Evolutionary conservation across 2,113 vertebrate species (phyloP).

Genomic region (Megatriorchis doriae): DNA sequence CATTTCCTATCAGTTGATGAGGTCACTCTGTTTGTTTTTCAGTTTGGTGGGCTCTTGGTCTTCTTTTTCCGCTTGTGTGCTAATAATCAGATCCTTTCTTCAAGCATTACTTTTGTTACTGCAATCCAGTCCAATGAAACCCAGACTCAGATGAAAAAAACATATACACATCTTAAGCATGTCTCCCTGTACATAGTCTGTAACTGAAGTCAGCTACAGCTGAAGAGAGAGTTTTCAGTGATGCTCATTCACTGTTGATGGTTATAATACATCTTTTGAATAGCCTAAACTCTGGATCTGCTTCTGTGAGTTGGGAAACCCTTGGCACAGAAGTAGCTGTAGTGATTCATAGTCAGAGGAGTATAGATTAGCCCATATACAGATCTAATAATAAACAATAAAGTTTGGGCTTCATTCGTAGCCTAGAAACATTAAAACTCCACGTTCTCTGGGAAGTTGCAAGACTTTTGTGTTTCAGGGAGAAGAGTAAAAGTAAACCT

Average conservation of each 20-base stretch:
- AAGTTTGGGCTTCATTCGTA: not conserved
- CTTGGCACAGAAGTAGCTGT: not conserved
- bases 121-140: not conserved
- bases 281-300: not conserved
- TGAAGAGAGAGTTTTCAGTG: not conserved
- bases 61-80: not conserved
- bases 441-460: not conserved
- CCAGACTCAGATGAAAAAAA: not conserved
- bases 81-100: not conserved
- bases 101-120: not conserved
- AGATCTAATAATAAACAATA: not conserved
- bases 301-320: not conserved
- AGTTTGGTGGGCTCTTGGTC: not conserved
- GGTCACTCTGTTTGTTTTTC: not conserved
- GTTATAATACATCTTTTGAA: not conserved
- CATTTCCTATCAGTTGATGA: not conserved
- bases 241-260: not conserved
- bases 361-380: not conserved
- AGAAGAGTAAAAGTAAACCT: not conserved
- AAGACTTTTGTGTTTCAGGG: not conserved
- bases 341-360: not conserved
- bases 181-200: rapidly evolving
- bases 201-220: not conserved
- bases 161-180: not conserved
- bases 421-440: not conserved